Base-by-base conservation (phyloP, 2,888 invertebrate species). In the Drosophila nr. perissopoda region DNA sequence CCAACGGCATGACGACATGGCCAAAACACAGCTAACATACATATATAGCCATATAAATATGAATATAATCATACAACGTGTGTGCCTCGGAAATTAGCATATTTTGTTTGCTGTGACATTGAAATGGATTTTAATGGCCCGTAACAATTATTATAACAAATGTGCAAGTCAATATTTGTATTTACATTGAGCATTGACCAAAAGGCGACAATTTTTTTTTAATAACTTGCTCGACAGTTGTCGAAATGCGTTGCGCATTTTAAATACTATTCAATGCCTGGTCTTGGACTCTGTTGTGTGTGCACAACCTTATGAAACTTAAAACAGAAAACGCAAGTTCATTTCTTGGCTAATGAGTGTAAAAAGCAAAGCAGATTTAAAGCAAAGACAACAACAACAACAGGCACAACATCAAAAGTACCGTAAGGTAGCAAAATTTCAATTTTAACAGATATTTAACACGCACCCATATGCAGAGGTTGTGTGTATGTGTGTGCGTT, bases 111-210 rank as follows among this genome's bases (percentile, higher is more conserved):
- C 76, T 59, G 69, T 90, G 89, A 89, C 89, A 90, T 89, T 89
- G 89, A 89, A 89, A 90, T 66, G 62, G 73, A 82, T 83, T 86
- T 88, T 86, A 82, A 88, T 86, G 82, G 82, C 72, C 73, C 87
- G 74, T 76, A 82, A 76, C 80, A 73, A 76, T 52, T 78, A 81
- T 33, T 76, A 76, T 33, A 67, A 38, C 48, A 64, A 69, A 73
- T 60, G 48, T 74, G 69, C 68, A 58, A 66, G 75, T 78, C 74
- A 74, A 78, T 75, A 71, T 63, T 64, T 51, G 34, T 52, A 57
- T 68, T 68, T 64, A 45, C 56, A 70, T 68, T 78, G 70, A 68
- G 61, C 58, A 42, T 16, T 45, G 61, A 64, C 74, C 62, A 74
- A 53, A 61, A 51, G 54, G 64, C 60, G 58, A 54, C 77, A 76